These are phyloP conservation scores for Pollimyrus isidori DNA, from an alignment of 2,113 vertebrate species.

Conservation along the genomic window DNA sequence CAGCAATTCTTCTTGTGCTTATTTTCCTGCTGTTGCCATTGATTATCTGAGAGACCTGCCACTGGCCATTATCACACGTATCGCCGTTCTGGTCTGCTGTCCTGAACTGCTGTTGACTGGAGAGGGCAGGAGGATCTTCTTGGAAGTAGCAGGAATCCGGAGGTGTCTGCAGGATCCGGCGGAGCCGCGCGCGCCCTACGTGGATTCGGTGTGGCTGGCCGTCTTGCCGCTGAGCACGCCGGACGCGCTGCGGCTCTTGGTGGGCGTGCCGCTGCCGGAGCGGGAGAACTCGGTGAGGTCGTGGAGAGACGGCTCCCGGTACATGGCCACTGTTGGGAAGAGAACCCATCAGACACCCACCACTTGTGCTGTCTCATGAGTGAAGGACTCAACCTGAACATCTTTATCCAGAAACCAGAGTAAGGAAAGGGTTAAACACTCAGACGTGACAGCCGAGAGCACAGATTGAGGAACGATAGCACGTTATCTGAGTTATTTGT, in stretches of 20 bases:
- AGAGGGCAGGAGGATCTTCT: conserved; percentile 65
- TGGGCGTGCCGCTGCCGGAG: conserved; percentile 94
- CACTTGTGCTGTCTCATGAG: background rate
- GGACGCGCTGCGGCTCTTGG: conserved; percentile 95
- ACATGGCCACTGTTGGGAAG: conserved; percentile 88
- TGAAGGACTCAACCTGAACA: background rate
- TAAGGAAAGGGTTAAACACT: background rate
- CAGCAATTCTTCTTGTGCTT: conserved; percentile 21
- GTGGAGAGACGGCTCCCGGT: conserved; percentile 96
- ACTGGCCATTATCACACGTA: conserved; percentile 32
- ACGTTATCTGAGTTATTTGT: background rate
- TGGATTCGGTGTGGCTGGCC: conserved; percentile 94
- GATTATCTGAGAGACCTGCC: conserved; percentile 25
- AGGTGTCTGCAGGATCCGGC: conserved; percentile 76
- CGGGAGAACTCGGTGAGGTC: conserved; percentile 97
- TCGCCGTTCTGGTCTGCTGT: conserved; percentile 43
- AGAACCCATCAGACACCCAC: conserved; percentile 33
- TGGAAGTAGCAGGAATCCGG: conserved; percentile 84
- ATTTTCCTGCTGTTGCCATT: conserved; percentile 15
- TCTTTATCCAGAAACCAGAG: background rate
- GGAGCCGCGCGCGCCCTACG: conserved; percentile 69
- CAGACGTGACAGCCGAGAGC: background rate
- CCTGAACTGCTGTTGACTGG: conserved; percentile 64
- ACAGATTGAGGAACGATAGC: background rate
- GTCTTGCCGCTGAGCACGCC: conserved; percentile 94